Evolutionary conservation across 1,140 invertebrate species (phyloP).

Genomic region (Diabrotica undecimpunctata): DNA sequence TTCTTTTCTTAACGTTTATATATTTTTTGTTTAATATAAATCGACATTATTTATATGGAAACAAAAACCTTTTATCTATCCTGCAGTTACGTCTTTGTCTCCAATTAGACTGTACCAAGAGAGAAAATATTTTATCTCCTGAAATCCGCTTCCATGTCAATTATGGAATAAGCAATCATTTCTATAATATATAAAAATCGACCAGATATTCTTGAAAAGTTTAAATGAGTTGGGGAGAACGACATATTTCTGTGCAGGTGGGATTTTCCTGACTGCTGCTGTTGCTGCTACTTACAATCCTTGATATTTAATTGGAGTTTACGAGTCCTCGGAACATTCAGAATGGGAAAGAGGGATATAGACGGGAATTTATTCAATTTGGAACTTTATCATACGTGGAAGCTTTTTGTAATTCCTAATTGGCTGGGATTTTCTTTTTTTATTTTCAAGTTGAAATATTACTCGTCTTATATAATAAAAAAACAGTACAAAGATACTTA

Average conservation of each 20-base stretch:
- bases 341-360: background rate
- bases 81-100: background rate
- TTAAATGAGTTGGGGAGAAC: slow-evolving; percentile 17
- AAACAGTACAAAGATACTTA: too few relatives aligned
- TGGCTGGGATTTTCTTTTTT: background rate
- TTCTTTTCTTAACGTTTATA: too few relatives aligned
- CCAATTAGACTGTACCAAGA: slow-evolving; percentile 27
- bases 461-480: too few relatives aligned
- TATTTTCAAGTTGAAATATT: background rate
- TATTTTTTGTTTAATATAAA: too few relatives aligned
- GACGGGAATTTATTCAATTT: slow-evolving; percentile 1
- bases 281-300: slow-evolving; percentile 1
- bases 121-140: slow-evolving; percentile 26
- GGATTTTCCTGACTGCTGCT: slow-evolving; percentile 3
- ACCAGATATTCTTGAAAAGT: slow-evolving; percentile 8
- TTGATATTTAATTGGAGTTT: slow-evolving; percentile 20
- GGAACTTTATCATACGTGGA: background rate
- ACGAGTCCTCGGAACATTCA: slow-evolving; percentile 1
- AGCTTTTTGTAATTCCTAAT: background rate
- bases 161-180: slow-evolving; percentile 17
- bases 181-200: slow-evolving; percentile 10
- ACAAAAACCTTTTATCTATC: too few relatives aligned
- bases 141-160: slow-evolving; percentile 25
- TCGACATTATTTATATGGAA: too few relatives aligned
- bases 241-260: slow-evolving; percentile 14